Conservation (phyloP, 2,797 vertebrate species). For the Arvicola amphibius region DNA sequence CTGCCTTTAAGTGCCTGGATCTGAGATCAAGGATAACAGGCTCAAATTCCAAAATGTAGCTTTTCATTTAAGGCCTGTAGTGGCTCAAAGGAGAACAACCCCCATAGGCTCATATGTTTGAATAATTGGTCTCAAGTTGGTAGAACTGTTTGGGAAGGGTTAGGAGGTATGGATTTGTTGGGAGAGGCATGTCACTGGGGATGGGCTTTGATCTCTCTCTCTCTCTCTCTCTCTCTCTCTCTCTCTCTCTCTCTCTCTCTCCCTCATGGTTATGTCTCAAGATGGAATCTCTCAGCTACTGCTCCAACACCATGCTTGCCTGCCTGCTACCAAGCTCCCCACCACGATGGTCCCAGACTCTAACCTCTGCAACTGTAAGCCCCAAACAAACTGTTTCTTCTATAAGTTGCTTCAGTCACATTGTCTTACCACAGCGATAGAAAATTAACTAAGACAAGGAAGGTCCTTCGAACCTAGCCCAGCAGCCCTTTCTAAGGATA, state of each 20-base stretch:
- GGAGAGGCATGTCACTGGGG: not conserved
- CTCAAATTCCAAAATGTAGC: not conserved
- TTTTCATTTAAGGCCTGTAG: not conserved
- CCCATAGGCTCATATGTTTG: not conserved
- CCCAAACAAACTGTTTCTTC: not conserved
- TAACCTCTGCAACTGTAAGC: not conserved
- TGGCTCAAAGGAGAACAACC: not conserved
- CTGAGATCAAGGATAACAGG: not conserved
- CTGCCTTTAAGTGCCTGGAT: not conserved
- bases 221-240: not conserved
- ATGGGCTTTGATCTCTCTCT: not conserved
- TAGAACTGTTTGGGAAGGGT: not conserved
- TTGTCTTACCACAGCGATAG: not conserved
- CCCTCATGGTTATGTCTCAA: not conserved
- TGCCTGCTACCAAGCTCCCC: too few species aligned
- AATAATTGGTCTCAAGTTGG: not conserved
- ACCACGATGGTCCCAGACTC: not conserved
- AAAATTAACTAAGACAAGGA: not conserved
- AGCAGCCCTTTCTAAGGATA: not conserved
- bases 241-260: not conserved
- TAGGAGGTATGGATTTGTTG: not conserved
- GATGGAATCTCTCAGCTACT: not conserved
- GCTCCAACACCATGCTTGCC: not conserved
- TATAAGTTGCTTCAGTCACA: not conserved
- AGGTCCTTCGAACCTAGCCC: not conserved